Conservation (phyloP, 1,140 invertebrate genomes). For the Oncopodura yosiiana region DNA sequence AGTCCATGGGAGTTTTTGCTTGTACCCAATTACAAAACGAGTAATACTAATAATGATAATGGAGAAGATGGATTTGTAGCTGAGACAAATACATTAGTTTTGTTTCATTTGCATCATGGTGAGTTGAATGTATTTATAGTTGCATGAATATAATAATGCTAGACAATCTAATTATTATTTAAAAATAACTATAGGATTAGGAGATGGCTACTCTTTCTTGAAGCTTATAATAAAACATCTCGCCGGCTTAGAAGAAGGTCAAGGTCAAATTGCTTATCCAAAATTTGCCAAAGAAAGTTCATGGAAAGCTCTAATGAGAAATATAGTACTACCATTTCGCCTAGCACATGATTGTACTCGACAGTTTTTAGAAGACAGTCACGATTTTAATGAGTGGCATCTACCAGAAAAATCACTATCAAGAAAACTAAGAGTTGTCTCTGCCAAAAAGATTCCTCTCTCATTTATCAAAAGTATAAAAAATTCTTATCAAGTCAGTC, state of each 20-base stretch:
- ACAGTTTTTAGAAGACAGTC: not conserved
- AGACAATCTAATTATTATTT: not conserved
- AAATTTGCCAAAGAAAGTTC: too few species aligned
- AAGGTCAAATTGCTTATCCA: not conserved
- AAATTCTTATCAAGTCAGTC: slow-evolving; percentile 9
- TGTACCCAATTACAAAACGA: not conserved
- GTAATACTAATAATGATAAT: not conserved
- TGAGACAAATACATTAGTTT: not conserved
- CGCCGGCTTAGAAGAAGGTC: not conserved
- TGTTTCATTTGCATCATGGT: slow-evolving; percentile 9
- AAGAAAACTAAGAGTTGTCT: not conserved
- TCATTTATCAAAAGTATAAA: slow-evolving; percentile 11
- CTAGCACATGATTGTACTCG: not conserved
- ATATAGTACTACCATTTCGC: not conserved
- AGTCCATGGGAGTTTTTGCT: slow-evolving; percentile 17
- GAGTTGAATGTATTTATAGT: not conserved
- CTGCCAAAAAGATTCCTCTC: slow-evolving; percentile 6
- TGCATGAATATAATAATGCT: not conserved
- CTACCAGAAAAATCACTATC: not conserved
- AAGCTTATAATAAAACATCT: slow-evolving; percentile 5
- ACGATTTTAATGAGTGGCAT: slow-evolving; percentile 5
- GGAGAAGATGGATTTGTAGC: not conserved
- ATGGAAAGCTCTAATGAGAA: not conserved
- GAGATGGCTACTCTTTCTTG: slow-evolving; percentile 1
- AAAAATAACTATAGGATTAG: not conserved